Evolutionary conservation across 1,140 invertebrate genomes (phyloP).

Genomic region (Adoxophyes honmai): DNA sequence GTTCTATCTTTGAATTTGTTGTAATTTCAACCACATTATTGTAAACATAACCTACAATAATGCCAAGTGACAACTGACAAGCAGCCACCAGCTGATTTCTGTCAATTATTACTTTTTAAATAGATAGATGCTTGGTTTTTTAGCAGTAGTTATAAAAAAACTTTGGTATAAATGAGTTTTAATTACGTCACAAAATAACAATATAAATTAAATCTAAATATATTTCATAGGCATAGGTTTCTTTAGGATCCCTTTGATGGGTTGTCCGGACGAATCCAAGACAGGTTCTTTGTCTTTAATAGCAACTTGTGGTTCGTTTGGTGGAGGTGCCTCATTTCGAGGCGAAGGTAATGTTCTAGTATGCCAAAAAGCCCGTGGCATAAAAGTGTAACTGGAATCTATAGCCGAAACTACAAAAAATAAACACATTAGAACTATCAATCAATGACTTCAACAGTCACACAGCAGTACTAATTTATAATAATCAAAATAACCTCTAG

Average conservation of each 20-base stretch:
- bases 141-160: no score
- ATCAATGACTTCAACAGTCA: no score
- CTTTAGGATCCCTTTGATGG: conserved; percentile 62
- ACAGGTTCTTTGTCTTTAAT: conserved; percentile 27
- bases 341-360: conserved; percentile 27
- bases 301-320: conserved; percentile 40
- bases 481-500: conserved; percentile 37
- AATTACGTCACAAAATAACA: no score
- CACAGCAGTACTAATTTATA: neutral
- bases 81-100: neutral
- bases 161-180: no score
- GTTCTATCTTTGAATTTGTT: neutral
- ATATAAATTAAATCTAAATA: conserved; percentile 30
- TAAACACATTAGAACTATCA: no score
- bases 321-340: conserved; percentile 29
- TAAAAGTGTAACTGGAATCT: conserved; percentile 55
- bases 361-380: conserved; percentile 49
- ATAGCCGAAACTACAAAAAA: conserved; percentile 46
- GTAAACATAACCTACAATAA: conserved; percentile 9
- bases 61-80: neutral
- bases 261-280: conserved; percentile 20
- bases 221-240: conserved; percentile 73
- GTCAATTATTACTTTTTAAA: neutral
- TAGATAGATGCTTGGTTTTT: no score
- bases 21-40: neutral